These are phyloP conservation scores for Tinea trinotella DNA, from an alignment of 2,888 invertebrate genomes.

Conservation along the genomic window DNA sequence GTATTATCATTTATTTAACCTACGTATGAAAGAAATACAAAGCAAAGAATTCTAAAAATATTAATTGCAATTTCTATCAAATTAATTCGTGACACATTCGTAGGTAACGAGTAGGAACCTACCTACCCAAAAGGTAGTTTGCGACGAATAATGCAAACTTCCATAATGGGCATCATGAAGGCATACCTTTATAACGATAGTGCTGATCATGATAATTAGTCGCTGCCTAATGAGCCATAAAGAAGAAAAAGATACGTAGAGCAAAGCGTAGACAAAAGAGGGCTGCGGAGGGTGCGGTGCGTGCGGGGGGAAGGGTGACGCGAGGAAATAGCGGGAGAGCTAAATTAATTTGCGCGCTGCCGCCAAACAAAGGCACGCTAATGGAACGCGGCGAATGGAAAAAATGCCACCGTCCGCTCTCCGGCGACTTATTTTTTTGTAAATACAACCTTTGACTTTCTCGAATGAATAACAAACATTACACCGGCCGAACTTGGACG, in stretches of 20 bases:
- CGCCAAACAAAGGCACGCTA: constrained; percentile 73
- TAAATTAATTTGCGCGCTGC: constrained; percentile 73
- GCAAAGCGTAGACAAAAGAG: constrained; percentile 70
- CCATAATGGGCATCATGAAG: background rate
- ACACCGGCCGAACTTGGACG: constrained; percentile 59
- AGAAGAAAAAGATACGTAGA: constrained; percentile 73
- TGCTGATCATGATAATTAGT: constrained; percentile 65
- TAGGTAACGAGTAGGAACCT: no score
- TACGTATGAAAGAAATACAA: no score
- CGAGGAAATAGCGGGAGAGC: constrained; percentile 71
- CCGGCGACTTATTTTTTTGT: constrained; percentile 61
- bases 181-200: constrained; percentile 10
- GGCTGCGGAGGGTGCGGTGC: constrained; percentile 45
- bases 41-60: no score
- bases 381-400: constrained; percentile 73
- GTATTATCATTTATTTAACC: constrained; percentile 20
- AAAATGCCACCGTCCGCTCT: constrained; percentile 73
- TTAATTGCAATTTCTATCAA: no score
- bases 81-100: no score
- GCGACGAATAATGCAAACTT: background rate
- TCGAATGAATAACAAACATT: constrained; percentile 71
- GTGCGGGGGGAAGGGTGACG: constrained; percentile 36
- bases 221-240: constrained; percentile 72
- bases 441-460: constrained; percentile 67
- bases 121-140: background rate